These are phyloP conservation scores for Lithobates sylvaticus DNA, from an alignment of 2,797 vertebrate genomes.

Conservation along the genomic window DNA sequence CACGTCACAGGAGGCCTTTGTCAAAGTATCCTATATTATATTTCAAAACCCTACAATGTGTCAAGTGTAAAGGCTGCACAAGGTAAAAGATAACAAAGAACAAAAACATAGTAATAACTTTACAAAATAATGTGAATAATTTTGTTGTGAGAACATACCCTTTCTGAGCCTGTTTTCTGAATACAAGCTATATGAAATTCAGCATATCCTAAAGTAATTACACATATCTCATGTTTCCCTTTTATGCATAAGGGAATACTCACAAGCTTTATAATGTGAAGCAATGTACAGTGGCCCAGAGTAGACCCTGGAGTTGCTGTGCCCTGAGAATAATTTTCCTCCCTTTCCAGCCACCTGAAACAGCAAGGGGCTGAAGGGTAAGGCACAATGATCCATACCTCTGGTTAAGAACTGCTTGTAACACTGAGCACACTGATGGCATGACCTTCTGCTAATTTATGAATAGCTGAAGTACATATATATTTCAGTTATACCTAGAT, in stretches of 20 bases:
- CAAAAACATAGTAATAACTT: constrained; percentile 17
- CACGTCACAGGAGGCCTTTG: constrained; percentile 61
- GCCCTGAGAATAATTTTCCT: no score
- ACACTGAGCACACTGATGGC: background rate
- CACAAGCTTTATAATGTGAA: constrained; percentile 61
- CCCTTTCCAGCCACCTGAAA: background rate
- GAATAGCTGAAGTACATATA: background rate
- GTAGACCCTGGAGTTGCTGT: background rate
- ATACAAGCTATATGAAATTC: constrained; percentile 58
- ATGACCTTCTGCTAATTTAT: background rate
- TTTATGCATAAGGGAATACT: constrained; percentile 64
- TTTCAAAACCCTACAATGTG: constrained; percentile 66
- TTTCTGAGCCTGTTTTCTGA: constrained; percentile 36
- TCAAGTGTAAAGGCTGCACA: constrained; percentile 63
- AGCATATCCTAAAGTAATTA: constrained; percentile 59
- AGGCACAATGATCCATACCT: background rate
- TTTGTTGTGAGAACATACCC: constrained; percentile 63
- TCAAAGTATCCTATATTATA: constrained; percentile 62
- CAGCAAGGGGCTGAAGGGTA: background rate
- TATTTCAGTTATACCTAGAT: background rate
- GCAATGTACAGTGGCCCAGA: constrained; percentile 16
- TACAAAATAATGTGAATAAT: constrained; percentile 61
- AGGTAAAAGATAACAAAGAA: constrained; percentile 18
- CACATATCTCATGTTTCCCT: constrained; percentile 68
- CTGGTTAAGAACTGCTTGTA: background rate